Base-by-base conservation (phyloP, 2,113 vertebrate genomes). In the Regulus satrapa region DNA sequence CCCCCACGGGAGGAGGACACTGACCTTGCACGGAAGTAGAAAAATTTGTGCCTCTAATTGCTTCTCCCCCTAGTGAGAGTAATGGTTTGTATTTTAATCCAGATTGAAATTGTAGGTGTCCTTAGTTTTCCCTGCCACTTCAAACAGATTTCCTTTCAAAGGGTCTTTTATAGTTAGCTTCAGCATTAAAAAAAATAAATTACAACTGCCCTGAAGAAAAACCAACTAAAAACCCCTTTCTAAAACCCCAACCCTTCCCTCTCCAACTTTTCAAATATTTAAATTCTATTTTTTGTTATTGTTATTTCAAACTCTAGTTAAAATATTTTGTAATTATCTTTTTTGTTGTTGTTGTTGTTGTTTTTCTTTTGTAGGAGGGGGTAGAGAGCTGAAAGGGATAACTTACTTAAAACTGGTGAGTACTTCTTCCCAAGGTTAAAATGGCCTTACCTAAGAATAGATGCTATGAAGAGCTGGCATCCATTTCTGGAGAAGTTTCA, bases 321-420 rank as follows among this genome's bases (percentile, higher is more conserved):
- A 96, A 46, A 10, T 95, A 54, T 77, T 77, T 88, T 88, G 45
- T 96, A 96, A 68, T 89, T 48, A 54, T 45, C 21, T 95, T 81
- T 94, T 95, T 41, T 41, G 97, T 95, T 96, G 89, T 20, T 63
- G 6, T 84, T 87, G 17, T 82, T 85, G 76, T 87, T 81, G 45
- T 96, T 80, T 58, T 96, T 95, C 54, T 97, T 71, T 97, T 96
- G 21, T 52, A 98, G 98, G 97, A 95, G 91, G 85, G 77, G 36
- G 88, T 97, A 90, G 87, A 97, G 80, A 96, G 84, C 94, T 97
- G 97, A 98, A 97, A 91, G 94, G 67, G 78, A 81, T 91, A 97
- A 89, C 79, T 93, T 94, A 86, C 61, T 95, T 58, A 34, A 62
- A 95, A 96, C 88, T 40, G 94, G 97, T 98, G 96, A 98, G 97